Percentiles rank a stretch among this genome's conserved stretches.
These are phyloP conservation scores for Mactromeris polynyma DNA, from an alignment of 2,888 invertebrate genomes.

Conservation along the genomic window DNA sequence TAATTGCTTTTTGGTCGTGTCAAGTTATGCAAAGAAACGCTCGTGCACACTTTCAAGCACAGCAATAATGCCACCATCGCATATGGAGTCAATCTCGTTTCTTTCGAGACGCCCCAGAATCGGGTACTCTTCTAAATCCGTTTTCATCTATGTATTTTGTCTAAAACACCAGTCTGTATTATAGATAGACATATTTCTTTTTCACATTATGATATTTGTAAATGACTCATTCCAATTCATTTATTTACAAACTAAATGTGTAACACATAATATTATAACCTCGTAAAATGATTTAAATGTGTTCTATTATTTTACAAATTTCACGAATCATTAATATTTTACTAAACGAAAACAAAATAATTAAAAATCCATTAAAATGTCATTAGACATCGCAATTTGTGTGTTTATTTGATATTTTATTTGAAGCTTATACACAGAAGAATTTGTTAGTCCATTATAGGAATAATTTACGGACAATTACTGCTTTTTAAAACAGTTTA, in stretches of 20 bases:
- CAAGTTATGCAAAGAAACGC: too few relatives aligned
- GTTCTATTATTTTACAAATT: not conserved
- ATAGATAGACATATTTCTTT: too few relatives aligned
- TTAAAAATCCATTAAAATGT: not conserved
- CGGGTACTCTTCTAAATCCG: too few relatives aligned
- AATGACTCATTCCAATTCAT: not conserved
- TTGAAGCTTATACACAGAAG: not conserved
- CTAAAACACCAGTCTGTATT: too few relatives aligned
- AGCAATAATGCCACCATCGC: too few relatives aligned
- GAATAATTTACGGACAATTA: not conserved
- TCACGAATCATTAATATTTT: constrained; percentile 3
- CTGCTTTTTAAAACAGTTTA: too few relatives aligned
- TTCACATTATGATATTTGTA: too few relatives aligned
- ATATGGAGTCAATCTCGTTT: too few relatives aligned
- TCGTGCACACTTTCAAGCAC: too few relatives aligned
- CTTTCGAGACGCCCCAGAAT: too few relatives aligned
- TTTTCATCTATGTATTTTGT: too few relatives aligned
- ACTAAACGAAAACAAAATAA: not conserved
- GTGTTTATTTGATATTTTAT: not conserved
- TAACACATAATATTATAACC: not conserved
- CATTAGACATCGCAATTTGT: not conserved
- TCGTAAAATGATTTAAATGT: not conserved
- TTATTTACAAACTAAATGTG: not conserved
- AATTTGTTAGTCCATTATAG: not conserved
- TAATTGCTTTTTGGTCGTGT: too few relatives aligned